Evolutionary conservation across 92 coral and sea anemone genomes (phyloP).

Genomic region (Parazoanthus atlanticus): DNA sequence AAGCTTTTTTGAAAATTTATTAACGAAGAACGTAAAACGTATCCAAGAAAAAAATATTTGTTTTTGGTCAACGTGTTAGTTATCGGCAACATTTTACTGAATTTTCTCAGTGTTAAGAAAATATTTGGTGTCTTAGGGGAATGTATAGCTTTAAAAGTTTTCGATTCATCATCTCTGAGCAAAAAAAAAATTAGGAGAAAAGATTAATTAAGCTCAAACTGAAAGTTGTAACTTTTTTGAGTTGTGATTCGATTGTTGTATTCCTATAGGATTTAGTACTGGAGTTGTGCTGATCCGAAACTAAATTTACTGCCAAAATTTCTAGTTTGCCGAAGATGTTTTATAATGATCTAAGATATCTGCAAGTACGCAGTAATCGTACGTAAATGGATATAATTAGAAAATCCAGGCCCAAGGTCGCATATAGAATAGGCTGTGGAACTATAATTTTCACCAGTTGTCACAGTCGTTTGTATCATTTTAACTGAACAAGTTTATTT

Average conservation of each 20-base stretch:
- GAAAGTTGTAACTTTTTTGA: neutral
- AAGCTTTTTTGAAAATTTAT: neutral
- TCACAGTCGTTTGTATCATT: constrained; percentile 11
- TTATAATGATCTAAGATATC: constrained; percentile 16
- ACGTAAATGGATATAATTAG: neutral
- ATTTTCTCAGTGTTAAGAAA: neutral
- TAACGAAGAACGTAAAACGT: neutral
- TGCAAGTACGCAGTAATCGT: neutral
- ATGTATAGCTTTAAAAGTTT: neutral
- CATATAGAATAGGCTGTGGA: neutral
- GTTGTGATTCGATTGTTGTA: neutral
- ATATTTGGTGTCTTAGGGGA: neutral
- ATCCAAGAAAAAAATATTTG: neutral
- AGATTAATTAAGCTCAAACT: neutral
- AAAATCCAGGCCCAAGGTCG: constrained; percentile 25
- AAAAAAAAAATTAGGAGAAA: neutral
- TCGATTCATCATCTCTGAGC: neutral
- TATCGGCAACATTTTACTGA: neutral
- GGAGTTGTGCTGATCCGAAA: neutral
- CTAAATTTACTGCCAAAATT: neutral
- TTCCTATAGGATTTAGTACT: neutral
- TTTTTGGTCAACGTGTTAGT: neutral
- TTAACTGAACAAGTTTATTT: neutral
- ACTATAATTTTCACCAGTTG: constrained; percentile 11
- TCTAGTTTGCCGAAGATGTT: constrained; percentile 16